These are phyloP conservation scores for Cremastobaeus sp. DNA, from an alignment of 2,888 invertebrate species.

Conservation along the genomic window DNA sequence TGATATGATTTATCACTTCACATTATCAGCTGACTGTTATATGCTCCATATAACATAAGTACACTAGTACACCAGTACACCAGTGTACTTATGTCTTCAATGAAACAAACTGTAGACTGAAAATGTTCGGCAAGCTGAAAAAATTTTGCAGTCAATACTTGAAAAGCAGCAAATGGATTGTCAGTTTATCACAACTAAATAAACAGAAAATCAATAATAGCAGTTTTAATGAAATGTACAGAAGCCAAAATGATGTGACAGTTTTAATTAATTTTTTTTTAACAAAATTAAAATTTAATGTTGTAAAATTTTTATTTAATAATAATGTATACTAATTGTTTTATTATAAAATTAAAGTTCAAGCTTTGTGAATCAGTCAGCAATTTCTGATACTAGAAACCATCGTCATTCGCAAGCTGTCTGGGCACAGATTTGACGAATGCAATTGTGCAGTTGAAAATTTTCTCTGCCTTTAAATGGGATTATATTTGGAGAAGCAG, in stretches of 20 bases:
- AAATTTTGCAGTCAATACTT: constrained; percentile 99
- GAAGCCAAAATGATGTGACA: constrained; percentile 77
- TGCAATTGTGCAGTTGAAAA: constrained; percentile 87
- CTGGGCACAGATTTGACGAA: constrained; percentile 87
- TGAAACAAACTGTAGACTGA: constrained; percentile 98
- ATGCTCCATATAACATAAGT: too few species aligned
- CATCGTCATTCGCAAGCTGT: constrained; percentile 98
- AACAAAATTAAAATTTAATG: too few species aligned
- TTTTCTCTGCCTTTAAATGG: constrained; percentile 85
- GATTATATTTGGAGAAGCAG: constrained; percentile 90
- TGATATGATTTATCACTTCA: too few species aligned
- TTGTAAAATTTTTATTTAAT: too few species aligned
- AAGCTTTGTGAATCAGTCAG: constrained; percentile 74
- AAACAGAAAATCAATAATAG: constrained; percentile 73
- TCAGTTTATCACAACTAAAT: constrained; percentile 84
- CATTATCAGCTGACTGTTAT: too few species aligned
- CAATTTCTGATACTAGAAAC: constrained; percentile 84
- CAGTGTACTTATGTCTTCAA: constrained; percentile 93
- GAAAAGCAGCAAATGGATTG: constrained; percentile 95
- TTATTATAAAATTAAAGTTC: constrained; percentile 64
- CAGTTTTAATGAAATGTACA: constrained; percentile 73
- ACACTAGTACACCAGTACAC: constrained; percentile 99
- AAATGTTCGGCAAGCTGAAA: constrained; percentile 97
- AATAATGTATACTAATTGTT: too few species aligned
- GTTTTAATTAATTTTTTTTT: constrained; percentile 65